phyloP scores from a whole-genome alignment of 2,797 vertebrate genomes.

The Scolopax rusticola region DNA sequence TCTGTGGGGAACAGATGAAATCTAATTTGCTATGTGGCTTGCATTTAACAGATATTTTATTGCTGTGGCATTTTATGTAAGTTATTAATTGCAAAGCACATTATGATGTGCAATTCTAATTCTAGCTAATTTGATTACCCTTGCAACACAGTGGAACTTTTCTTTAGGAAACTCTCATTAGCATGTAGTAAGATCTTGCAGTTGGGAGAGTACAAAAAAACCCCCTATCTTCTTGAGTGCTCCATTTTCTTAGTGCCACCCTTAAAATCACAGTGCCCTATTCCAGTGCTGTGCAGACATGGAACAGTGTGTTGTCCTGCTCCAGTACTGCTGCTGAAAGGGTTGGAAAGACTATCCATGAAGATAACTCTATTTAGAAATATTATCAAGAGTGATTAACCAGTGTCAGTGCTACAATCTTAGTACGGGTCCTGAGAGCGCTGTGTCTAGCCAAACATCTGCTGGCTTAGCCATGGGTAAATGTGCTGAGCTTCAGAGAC shows the following conservation, averaged over 20 bases:
- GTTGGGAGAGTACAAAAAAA: background rate
- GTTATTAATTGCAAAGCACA: conserved; percentile 62
- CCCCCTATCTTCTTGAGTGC: background rate
- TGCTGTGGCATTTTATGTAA: conserved; percentile 54
- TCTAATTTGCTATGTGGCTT: conserved; percentile 63
- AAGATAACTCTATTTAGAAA: background rate
- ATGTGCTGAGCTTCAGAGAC: background rate
- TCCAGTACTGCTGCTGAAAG: background rate
- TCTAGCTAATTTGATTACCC: conserved; percentile 65
- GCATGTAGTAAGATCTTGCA: conserved; percentile 15
- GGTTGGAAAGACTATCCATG: background rate
- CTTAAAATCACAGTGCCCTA: background rate
- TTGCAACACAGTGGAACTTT: conserved; percentile 49
- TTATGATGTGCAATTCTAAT: conserved; percentile 60
- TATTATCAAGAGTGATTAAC: background rate
- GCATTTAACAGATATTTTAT: conserved; percentile 66
- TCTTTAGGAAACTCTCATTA: conserved; percentile 40
- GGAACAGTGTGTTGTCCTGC: background rate
- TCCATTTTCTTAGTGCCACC: background rate
- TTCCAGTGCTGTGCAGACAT: background rate
- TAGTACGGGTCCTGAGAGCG: background rate
- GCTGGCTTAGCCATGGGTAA: background rate
- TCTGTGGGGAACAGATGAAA: conserved; percentile 44
- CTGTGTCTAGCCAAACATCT: background rate
- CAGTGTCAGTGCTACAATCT: background rate